Conservation (phyloP, 2,888 invertebrate species). For the Quadroppia sp. region DNA sequence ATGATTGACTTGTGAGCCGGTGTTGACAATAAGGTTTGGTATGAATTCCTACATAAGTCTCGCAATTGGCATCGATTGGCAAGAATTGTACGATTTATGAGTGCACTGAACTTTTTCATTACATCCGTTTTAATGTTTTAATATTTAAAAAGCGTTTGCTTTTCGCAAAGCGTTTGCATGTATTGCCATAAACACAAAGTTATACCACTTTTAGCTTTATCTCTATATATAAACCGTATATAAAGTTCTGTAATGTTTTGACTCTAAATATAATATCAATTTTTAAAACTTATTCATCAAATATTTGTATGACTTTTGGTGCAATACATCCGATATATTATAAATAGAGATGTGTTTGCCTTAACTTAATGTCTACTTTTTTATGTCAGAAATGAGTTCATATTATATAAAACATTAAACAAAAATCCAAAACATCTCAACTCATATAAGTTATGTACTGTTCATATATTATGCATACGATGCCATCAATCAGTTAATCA, state of each 20-base stretch:
- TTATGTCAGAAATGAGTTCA: background rate
- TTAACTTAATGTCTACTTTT: no score
- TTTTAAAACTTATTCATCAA: conserved; percentile 26
- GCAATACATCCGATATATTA: background rate
- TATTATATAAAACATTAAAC: background rate
- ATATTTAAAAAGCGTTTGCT: conserved; percentile 2
- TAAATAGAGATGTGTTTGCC: background rate
- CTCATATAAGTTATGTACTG: background rate
- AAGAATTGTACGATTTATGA: conserved; percentile 20
- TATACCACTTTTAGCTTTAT: conserved; percentile 26
- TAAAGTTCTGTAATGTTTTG: background rate
- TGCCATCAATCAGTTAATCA: conserved; percentile 29
- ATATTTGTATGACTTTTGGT: conserved; percentile 24
- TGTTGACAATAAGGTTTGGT: background rate
- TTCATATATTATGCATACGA: conserved; percentile 15
- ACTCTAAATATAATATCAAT: conserved; percentile 23
- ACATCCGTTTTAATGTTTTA: conserved; percentile 1
- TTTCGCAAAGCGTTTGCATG: background rate
- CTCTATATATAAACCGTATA: background rate
- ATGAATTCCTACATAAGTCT: background rate
- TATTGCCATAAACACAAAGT: background rate
- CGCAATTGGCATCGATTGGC: background rate
- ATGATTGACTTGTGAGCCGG: background rate
- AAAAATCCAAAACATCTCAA: background rate
- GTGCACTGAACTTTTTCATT: conserved; percentile 4